A percentile compares a stretch with the other conserved stretches of the same genome.
These are phyloP conservation scores for Chaetodon trifasciatus DNA, from an alignment of 2,797 vertebrate genomes.

Conservation along the genomic window DNA sequence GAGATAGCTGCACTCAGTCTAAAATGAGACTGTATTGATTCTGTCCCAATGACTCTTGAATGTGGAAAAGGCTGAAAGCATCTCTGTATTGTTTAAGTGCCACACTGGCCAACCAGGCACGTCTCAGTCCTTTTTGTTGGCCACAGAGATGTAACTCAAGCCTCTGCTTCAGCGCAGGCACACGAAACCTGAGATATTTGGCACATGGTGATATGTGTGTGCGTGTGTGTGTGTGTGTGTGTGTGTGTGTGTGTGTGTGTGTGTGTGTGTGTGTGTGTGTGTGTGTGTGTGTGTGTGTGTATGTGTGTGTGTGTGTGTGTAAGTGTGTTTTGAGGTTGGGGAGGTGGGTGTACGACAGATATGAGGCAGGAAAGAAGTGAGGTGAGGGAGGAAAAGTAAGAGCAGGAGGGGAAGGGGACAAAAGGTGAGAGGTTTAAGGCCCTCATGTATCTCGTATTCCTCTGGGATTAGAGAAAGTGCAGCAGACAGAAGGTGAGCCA, in stretches of 20 bases:
- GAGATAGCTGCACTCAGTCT: constrained; percentile 30
- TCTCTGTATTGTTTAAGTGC: constrained; percentile 70
- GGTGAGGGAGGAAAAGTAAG: constrained; percentile 13
- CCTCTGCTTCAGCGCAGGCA: constrained; percentile 51
- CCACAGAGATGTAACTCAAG: constrained; percentile 75
- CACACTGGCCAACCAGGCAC: constrained; percentile 48
- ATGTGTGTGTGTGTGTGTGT: no score
- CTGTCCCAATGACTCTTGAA: constrained; percentile 67
- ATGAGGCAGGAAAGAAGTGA: constrained; percentile 32
- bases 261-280: constrained; percentile 29
- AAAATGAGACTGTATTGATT: constrained; percentile 52
- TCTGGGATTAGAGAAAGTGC: constrained; percentile 41
- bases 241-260: constrained; percentile 28
- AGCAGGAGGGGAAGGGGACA: neutral
- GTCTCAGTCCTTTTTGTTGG: constrained; percentile 68
- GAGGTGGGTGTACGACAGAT: constrained; percentile 25
- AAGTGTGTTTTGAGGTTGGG: constrained; percentile 15
- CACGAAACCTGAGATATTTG: constrained; percentile 61
- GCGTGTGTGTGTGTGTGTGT: constrained; percentile 21
- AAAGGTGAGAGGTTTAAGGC: constrained; percentile 41
- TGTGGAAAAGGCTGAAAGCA: constrained; percentile 62
- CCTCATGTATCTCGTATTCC: constrained; percentile 24
- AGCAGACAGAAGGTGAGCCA: constrained; percentile 7
- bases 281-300: constrained; percentile 21
- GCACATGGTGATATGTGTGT: constrained; percentile 32